phyloP scores from a whole-genome alignment of 2,888 invertebrate species.

The Tortrix viridana region DNA sequence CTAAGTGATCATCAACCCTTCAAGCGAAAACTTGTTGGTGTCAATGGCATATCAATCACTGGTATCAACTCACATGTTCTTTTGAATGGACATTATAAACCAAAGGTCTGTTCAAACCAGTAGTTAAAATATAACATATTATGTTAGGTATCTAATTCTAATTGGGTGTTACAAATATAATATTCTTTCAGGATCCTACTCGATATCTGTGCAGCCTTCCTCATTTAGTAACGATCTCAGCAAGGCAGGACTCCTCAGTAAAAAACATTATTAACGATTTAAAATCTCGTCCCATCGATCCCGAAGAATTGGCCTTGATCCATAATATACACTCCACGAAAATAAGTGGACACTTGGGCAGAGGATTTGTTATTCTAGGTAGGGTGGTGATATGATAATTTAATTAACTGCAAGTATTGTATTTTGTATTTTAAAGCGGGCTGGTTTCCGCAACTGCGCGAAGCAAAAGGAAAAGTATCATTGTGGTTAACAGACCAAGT shows the following conservation, averaged over 20 bases:
- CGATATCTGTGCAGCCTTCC: slow-evolving; percentile 47
- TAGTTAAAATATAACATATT: background rate
- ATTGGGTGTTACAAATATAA: too few relatives aligned
- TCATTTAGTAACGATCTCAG: slow-evolving; percentile 75
- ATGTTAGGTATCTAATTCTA: background rate
- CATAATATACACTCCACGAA: slow-evolving; percentile 64
- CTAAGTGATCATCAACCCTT: slow-evolving; percentile 83
- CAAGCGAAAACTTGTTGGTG: slow-evolving; percentile 72
- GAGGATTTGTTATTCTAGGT: slow-evolving; percentile 81
- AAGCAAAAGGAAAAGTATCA: too few relatives aligned
- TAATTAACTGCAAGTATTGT: background rate
- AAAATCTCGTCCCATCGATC: slow-evolving; percentile 50
- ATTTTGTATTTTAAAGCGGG: too few relatives aligned
- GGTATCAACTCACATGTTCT: slow-evolving; percentile 62
- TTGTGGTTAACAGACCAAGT: too few relatives aligned
- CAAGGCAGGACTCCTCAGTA: slow-evolving; percentile 72
- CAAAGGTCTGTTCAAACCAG: slow-evolving; percentile 51
- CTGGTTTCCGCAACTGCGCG: too few relatives aligned
- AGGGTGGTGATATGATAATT: background rate
- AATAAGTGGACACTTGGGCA: slow-evolving; percentile 80
- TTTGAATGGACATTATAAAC: slow-evolving; percentile 55
- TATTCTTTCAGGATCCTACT: slow-evolving; percentile 16
- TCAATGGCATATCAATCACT: slow-evolving; percentile 59
- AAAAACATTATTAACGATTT: slow-evolving; percentile 50
- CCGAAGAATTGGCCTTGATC: slow-evolving; percentile 63